These are phyloP conservation scores for Heliconius himera DNA, from an alignment of 1,140 invertebrate genomes.

Conservation along the genomic window DNA sequence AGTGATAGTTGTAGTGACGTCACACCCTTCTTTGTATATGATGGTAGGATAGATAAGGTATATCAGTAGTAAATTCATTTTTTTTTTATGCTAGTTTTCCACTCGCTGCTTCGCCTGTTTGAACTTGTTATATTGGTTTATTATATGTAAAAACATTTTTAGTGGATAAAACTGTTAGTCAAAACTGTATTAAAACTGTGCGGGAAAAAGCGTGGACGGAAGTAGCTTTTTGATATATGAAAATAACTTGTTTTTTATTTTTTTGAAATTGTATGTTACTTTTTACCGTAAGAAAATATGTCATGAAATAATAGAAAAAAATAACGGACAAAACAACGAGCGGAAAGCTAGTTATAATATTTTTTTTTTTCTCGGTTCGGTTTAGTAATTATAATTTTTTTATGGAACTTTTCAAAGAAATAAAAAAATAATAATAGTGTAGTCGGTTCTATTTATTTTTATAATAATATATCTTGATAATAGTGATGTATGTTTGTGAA, in stretches of 20 bases:
- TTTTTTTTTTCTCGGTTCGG: background rate
- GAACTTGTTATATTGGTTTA: no score
- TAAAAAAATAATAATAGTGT: background rate
- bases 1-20: conserved; percentile 11
- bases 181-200: no score
- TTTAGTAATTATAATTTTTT: background rate
- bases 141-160: no score
- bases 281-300: no score
- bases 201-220: no score
- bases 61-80: background rate
- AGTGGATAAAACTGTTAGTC: no score
- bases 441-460: background rate
- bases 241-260: no score
- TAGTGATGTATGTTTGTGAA: background rate
- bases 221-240: no score
- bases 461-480: background rate
- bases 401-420: background rate
- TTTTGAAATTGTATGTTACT: no score
- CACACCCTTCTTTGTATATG: conserved; percentile 38
- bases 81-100: background rate
- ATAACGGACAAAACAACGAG: no score
- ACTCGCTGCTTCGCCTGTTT: no score
- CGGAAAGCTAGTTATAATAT: background rate
- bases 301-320: no score
- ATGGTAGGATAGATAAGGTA: conserved; percentile 35